Conservation (phyloP, 2,888 invertebrate species). For the Epistrophe grossulariae region DNA sequence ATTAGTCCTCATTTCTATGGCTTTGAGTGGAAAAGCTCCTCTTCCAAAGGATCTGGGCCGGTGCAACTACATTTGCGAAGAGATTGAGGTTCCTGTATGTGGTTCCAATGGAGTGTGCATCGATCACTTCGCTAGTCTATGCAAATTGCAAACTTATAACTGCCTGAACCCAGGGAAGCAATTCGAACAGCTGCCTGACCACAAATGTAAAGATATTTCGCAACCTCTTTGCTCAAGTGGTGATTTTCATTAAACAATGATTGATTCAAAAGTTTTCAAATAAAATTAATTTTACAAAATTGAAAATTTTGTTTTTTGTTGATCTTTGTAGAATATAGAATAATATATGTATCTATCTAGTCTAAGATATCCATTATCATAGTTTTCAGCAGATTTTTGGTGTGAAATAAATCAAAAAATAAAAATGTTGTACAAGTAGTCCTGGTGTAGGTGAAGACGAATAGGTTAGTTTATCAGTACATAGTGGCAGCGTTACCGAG, state of each 20-base stretch:
- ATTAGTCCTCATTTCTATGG: conserved; percentile 36
- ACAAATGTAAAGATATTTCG: conserved; percentile 77
- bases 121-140: conserved; percentile 81
- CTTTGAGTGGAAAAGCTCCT: conserved; percentile 24
- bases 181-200: conserved; percentile 78
- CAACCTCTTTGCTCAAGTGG: conserved; percentile 46
- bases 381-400: too few relatives aligned
- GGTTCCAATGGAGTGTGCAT: conserved; percentile 79
- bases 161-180: conserved; percentile 79
- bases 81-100: conserved; percentile 77
- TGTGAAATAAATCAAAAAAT: too few relatives aligned
- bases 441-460: too few relatives aligned
- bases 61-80: conserved; percentile 59
- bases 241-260: conserved; percentile 44
- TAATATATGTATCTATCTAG: too few relatives aligned
- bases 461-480: too few relatives aligned
- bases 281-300: neutral
- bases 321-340: too few relatives aligned
- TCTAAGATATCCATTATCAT: too few relatives aligned
- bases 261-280: neutral
- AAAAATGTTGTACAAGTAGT: too few relatives aligned
- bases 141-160: conserved; percentile 80
- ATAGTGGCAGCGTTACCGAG: too few relatives aligned
- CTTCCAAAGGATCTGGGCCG: conserved; percentile 45
- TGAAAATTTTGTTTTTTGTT: neutral